phyloP scores from a whole-genome alignment of 2,888 invertebrate species.

The Drosophila neonasuta region DNA sequence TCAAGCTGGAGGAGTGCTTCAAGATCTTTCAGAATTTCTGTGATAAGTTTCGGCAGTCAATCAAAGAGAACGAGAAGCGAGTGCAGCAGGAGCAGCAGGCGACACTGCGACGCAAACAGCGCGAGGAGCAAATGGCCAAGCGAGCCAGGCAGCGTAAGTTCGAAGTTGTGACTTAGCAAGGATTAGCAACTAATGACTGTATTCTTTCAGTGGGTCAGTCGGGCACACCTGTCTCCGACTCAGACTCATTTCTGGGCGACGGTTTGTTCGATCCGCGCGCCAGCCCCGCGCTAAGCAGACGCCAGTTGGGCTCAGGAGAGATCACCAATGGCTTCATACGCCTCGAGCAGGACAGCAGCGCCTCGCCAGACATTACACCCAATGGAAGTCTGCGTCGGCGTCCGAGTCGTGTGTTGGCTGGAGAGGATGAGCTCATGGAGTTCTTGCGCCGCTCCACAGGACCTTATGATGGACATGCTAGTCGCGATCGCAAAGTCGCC shows the following conservation, averaged over 20 bases:
- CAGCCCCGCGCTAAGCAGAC: constrained; percentile 86
- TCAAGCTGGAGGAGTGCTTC: constrained; percentile 97
- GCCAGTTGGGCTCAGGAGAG: constrained; percentile 85
- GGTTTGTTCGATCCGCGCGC: constrained; percentile 89
- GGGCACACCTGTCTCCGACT: constrained; percentile 88
- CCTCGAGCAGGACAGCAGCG: constrained; percentile 74
- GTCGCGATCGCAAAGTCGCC: constrained; percentile 86
- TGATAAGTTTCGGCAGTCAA: constrained; percentile 91
- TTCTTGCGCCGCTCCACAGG: constrained; percentile 90
- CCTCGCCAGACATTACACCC: constrained; percentile 89
- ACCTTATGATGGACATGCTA: constrained; percentile 85
- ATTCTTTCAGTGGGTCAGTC: constrained; percentile 84
- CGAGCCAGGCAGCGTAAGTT: constrained; percentile 85
- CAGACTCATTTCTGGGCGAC: constrained; percentile 89
- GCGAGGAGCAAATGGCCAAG: constrained; percentile 88
- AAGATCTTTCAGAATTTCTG: constrained; percentile 94
- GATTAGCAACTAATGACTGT: background rate
- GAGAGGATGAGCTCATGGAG: constrained; percentile 93
- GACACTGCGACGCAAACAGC: constrained; percentile 88
- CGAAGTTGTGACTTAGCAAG: no score
- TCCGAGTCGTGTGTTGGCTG: constrained; percentile 85
- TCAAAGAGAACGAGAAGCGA: constrained; percentile 92
- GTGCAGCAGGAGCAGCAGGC: constrained; percentile 93
- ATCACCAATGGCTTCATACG: constrained; percentile 72
- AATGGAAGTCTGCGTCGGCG: constrained; percentile 93